phyloP scores from a whole-genome alignment of 2,888 invertebrate species.

The Drosophila pullipes region DNA sequence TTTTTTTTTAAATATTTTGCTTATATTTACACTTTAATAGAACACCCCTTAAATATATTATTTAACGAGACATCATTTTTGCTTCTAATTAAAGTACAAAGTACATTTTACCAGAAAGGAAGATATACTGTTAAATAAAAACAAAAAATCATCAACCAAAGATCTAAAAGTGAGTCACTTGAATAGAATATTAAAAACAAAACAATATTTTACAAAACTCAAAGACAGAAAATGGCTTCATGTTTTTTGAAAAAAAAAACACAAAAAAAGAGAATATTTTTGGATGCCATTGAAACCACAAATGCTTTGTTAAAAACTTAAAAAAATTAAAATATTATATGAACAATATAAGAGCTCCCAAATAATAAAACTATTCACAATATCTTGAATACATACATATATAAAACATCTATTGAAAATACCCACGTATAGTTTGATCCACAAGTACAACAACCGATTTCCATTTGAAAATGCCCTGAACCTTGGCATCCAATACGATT shows the following conservation, averaged over 20 bases:
- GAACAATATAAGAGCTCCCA: neutral
- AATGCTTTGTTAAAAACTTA: neutral
- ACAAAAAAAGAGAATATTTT: neutral
- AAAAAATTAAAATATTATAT: neutral
- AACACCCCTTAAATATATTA: neutral
- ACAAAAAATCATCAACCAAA: too few relatives aligned
- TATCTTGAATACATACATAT: neutral
- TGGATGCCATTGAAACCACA: neutral
- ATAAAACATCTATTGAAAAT: constrained; percentile 2
- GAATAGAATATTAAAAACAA: too few relatives aligned
- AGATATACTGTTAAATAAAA: too few relatives aligned
- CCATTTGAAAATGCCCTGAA: constrained; percentile 89
- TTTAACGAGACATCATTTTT: too few relatives aligned
- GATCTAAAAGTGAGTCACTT: too few relatives aligned
- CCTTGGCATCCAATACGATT: constrained; percentile 90
- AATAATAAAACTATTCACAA: neutral
- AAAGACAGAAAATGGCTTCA: neutral
- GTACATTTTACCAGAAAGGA: too few relatives aligned
- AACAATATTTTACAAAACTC: too few relatives aligned
- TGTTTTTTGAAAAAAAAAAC: neutral
- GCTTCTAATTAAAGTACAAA: neutral
- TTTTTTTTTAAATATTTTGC: neutral
- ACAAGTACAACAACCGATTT: constrained; percentile 90
- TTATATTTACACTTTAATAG: too few relatives aligned
- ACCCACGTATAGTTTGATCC: constrained; percentile 91